phyloP scores from a whole-genome alignment of 2,888 invertebrate genomes.

The Drosophila meridiana region DNA sequence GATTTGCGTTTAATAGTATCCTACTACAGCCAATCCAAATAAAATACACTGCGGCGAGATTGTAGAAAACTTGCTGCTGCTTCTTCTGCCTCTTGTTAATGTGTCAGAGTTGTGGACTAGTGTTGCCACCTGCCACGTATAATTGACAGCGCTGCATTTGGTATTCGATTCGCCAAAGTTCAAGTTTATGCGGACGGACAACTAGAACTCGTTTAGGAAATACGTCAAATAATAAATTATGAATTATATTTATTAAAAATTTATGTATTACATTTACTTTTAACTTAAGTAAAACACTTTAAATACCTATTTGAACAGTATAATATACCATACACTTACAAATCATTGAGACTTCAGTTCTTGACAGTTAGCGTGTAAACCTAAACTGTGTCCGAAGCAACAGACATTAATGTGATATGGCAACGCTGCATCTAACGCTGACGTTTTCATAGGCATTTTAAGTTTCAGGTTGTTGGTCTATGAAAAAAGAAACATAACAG shows the following conservation, averaged over 20 bases:
- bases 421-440: constrained; percentile 46
- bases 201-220: background rate
- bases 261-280: background rate
- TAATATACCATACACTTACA: background rate
- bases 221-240: background rate
- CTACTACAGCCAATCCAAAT: constrained; percentile 37
- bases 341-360: background rate
- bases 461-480: constrained; percentile 29
- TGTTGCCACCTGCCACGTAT: constrained; percentile 65
- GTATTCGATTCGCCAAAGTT: background rate
- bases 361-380: background rate
- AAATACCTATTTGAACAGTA: background rate
- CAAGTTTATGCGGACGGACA: background rate
- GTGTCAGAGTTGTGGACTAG: constrained; percentile 62
- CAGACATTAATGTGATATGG: constrained; percentile 26
- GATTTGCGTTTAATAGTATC: constrained; percentile 28
- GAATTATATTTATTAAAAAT: background rate
- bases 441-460: constrained; percentile 57
- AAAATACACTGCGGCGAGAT: constrained; percentile 52
- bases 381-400: constrained; percentile 10
- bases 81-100: constrained; percentile 56
- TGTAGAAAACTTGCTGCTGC: constrained; percentile 62
- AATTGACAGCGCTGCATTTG: constrained; percentile 36
- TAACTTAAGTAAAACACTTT: background rate
- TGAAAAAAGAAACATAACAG: background rate